Percentiles rank a stretch among this genome's conserved stretches.
These are phyloP conservation scores for Acanthurus lineatus DNA, from an alignment of 2,797 vertebrate species.

Conservation along the genomic window DNA sequence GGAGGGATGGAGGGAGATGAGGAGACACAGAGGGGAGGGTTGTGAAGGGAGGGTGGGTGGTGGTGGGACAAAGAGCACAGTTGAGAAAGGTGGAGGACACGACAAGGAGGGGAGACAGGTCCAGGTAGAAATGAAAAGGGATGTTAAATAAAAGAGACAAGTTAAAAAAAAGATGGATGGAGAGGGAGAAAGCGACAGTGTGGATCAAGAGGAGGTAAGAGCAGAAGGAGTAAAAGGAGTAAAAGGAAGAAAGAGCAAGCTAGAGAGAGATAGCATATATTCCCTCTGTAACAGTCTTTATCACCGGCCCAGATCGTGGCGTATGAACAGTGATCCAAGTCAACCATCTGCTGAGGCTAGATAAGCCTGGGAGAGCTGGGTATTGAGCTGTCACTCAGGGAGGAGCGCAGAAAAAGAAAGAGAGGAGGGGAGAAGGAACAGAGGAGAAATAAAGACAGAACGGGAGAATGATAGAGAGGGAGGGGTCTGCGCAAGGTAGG, in stretches of 20 bases:
- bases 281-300: conserved; percentile 96
- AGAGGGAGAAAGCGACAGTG: conserved; percentile 33
- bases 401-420: conserved; percentile 72
- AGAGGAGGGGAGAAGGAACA: conserved; percentile 70
- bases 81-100: conserved; percentile 67
- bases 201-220: conserved; percentile 62
- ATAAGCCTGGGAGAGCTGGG: conserved; percentile 97
- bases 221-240: conserved; percentile 53
- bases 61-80: conserved; percentile 59
- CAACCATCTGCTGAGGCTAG: conserved; percentile 99
- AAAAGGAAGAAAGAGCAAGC: conserved; percentile 78
- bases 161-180: conserved; percentile 24
- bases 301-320: conserved; percentile 96
- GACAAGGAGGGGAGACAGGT: conserved; percentile 50
- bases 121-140: conserved; percentile 48
- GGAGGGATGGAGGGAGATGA: conserved; percentile 69
- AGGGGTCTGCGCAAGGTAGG: conserved; percentile 52
- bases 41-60: conserved; percentile 21
- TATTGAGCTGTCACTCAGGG: conserved; percentile 97
- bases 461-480: conserved; percentile 46
- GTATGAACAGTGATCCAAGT: conserved; percentile 99
- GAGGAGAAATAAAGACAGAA: conserved; percentile 81
- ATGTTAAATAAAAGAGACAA: conserved; percentile 28
- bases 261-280: conserved; percentile 82
- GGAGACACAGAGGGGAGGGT: conserved; percentile 60